Evolutionary conservation across 2,113 vertebrate species (phyloP), one percentile per base, ranked within the genome.

Genomic region (Pipra filicauda): DNA sequence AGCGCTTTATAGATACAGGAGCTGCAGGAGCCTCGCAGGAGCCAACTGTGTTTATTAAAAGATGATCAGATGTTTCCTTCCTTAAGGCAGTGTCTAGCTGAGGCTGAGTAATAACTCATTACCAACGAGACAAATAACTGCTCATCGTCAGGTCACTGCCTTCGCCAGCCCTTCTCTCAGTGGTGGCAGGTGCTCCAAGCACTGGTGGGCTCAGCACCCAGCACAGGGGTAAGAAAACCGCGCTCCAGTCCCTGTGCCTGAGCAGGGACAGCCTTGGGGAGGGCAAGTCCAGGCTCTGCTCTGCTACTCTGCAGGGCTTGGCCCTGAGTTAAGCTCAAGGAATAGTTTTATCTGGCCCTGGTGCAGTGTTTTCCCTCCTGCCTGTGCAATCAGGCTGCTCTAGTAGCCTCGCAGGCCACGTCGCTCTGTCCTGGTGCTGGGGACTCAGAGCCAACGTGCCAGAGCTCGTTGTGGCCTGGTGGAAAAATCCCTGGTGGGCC

Each of bases 1-100:
- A 88, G 88, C 1, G 28, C 88, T 83, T 73, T 35, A 26, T 28
- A 80, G 85, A 94, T 69, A 62, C 43, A 46, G 82, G 87, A 95
- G 93, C 93, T 89, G 93, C 89, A 91, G 96, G 93, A 91, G 77
- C 84, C 89, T 91, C 0, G 0, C 84, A 91, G 90, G 82, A 93
- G 91, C 93, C 84, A 75, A 95, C 95, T 89, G 80, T 90, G 93
- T 89, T 94, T 94, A 93, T 97, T 95, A 95, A 91, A 95, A 95
- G 91, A 91, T 73, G 87, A 96, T 96, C 96, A 94, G 91, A 93
- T 96, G 95, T 82, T 97, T 85, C 89, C 52, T 90, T 87, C 88
- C 93, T 90, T 31, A 85, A 85, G 93, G 95, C 96, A 94, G 76
- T 51, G 75, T 94, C 93, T 90, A 80, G 83, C 95, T 97, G 90